Evolutionary conservation across 2,797 vertebrate genomes (phyloP).

Genomic region (Vultur gryphus): DNA sequence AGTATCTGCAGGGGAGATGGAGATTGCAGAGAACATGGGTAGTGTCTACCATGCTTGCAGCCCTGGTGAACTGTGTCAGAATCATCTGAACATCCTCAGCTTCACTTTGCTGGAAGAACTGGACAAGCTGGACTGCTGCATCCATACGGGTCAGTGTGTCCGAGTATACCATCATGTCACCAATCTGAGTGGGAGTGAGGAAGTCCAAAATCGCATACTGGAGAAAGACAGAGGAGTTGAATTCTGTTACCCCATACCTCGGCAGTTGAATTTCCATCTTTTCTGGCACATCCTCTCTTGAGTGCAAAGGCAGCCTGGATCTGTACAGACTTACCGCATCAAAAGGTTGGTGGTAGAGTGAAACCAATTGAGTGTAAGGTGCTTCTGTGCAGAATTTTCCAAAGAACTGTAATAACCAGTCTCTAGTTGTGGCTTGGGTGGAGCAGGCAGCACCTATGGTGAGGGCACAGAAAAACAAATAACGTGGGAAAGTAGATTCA

Average conservation of each 20-base stretch:
- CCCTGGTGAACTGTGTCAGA: neutral
- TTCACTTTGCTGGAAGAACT: neutral
- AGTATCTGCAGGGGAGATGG: neutral
- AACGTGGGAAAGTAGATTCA: neutral
- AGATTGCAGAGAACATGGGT: no score
- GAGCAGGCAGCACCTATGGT: neutral
- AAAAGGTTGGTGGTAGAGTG: neutral
- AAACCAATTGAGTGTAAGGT: neutral
- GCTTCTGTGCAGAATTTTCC: neutral
- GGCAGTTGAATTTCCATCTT: neutral
- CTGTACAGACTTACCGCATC: slow-evolving; percentile 9
- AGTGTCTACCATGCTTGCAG: neutral
- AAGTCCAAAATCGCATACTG: neutral
- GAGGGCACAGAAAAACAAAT: neutral
- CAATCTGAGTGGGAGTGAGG: slow-evolving; percentile 8
- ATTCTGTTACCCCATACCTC: neutral
- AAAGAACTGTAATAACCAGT: neutral
- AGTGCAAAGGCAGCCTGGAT: neutral
- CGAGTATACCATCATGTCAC: neutral
- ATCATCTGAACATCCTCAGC: neutral
- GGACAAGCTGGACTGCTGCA: neutral
- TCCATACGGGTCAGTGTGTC: neutral
- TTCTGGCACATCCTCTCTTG: neutral
- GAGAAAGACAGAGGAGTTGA: neutral
- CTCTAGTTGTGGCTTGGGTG: neutral